Conservation (phyloP, 2,888 invertebrate species). For the Drosophila kuntzei region DNA sequence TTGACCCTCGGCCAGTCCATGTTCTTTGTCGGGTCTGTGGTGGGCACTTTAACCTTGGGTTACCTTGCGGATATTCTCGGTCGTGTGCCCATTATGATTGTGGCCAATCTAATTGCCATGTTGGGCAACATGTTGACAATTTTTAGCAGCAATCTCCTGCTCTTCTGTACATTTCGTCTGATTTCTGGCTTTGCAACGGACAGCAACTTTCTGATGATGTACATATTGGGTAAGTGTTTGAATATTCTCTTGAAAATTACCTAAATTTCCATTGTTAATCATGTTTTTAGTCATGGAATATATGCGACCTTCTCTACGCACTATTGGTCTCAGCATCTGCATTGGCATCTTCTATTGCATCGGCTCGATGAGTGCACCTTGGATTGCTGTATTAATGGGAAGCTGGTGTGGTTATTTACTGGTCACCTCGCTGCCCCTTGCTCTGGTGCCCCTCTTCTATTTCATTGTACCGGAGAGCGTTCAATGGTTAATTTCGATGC, state of each 20-base stretch:
- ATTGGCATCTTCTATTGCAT: constrained; percentile 88
- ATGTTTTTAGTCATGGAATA: constrained; percentile 88
- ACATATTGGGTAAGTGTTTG: constrained; percentile 86
- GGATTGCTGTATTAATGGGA: constrained; percentile 85
- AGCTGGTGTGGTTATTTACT: constrained; percentile 87
- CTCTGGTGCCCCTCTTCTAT: constrained; percentile 86
- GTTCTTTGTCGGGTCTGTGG: constrained; percentile 88
- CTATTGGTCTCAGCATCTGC: constrained; percentile 87
- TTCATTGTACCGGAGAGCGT: constrained; percentile 88
- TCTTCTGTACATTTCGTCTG: constrained; percentile 87
- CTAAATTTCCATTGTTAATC: neutral
- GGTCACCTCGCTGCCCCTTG: constrained; percentile 86
- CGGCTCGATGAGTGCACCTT: constrained; percentile 87
- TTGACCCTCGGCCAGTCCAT: constrained; percentile 87
- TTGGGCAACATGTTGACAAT: constrained; percentile 87
- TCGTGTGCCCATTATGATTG: constrained; percentile 87
- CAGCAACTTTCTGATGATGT: constrained; percentile 88
- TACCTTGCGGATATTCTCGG: constrained; percentile 87
- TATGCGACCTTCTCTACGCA: constrained; percentile 85
- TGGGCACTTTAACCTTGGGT: constrained; percentile 87
- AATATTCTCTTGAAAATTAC: neutral
- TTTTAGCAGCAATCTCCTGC: constrained; percentile 85
- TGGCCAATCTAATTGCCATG: constrained; percentile 87
- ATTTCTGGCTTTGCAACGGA: constrained; percentile 88
- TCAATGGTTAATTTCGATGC: constrained; percentile 87